Conservation (phyloP, 2,888 invertebrate genomes). For the Sesia apiformis region DNA sequence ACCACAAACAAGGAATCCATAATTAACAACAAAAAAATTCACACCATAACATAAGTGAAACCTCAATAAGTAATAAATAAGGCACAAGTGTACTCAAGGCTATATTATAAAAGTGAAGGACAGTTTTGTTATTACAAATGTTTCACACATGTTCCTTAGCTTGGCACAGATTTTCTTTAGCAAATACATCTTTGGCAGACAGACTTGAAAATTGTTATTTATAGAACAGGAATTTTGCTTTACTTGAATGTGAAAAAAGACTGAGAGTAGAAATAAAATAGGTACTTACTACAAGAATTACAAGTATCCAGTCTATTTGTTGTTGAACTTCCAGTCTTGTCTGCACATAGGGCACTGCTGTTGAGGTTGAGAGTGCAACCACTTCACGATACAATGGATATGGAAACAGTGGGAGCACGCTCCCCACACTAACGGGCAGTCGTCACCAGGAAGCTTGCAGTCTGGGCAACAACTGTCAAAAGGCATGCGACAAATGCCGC, state of each 20-base stretch:
- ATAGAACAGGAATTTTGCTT: not conserved
- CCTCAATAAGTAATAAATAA: too few species aligned
- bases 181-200: too few species aligned
- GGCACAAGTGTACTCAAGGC: too few species aligned
- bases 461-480: conserved; percentile 99
- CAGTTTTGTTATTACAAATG: too few species aligned
- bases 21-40: too few species aligned
- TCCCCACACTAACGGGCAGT: conserved; percentile 98
- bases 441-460: conserved; percentile 97
- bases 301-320: conserved; percentile 61
- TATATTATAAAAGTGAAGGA: too few species aligned
- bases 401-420: conserved; percentile 99
- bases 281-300: not conserved
- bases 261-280: not conserved
- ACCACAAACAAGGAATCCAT: too few species aligned
- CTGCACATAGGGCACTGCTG: conserved; percentile 97
- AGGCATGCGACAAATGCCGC: conserved; percentile 99
- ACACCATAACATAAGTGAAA: too few species aligned
- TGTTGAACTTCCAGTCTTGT: conserved; percentile 98
- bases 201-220: too few species aligned
- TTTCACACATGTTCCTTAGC: too few species aligned
- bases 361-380: conserved; percentile 95
- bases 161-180: too few species aligned
- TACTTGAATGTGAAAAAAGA: not conserved
- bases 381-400: conserved; percentile 99